A percentile compares a stretch with the other conserved stretches of the same genome.
phyloP scores from a whole-genome alignment of 1,140 invertebrate species.

The Ceratosolen solmsi region DNA sequence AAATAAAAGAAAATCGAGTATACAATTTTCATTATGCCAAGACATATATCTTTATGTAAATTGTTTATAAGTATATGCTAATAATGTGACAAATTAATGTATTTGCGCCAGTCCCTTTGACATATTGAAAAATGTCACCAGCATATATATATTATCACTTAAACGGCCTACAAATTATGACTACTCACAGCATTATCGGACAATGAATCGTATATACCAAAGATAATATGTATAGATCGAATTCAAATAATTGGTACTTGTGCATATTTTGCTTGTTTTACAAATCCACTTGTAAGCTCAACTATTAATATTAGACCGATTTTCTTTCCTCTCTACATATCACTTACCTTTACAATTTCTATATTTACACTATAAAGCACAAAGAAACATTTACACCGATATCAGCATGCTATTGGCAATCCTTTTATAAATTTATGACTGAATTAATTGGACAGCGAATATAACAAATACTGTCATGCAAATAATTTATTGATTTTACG shows the following conservation, averaged over 20 bases:
- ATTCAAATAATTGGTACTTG: conserved; percentile 42
- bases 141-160: conserved; percentile 5
- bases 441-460: conserved; percentile 16
- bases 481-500: background rate
- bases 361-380: conserved; percentile 51
- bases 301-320: conserved; percentile 35
- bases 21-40: conserved; percentile 45
- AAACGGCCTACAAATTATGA: conserved; percentile 40
- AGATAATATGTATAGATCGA: conserved; percentile 37
- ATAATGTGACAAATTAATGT: conserved; percentile 37
- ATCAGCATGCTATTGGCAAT: conserved; percentile 31
- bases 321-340: conserved; percentile 17
- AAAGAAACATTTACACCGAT: conserved; percentile 45
- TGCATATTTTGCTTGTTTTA: conserved; percentile 16
- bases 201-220: conserved; percentile 31
- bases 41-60: conserved; percentile 43
- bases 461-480: background rate
- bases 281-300: conserved; percentile 30
- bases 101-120: conserved; percentile 2
- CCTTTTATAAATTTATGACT: conserved; percentile 7
- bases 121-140: background rate
- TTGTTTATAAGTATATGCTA: conserved; percentile 52
- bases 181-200: conserved; percentile 48
- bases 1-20: conserved; percentile 50
- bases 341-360: conserved; percentile 34